These are phyloP conservation scores for Melanaphis sacchari DNA, from an alignment of 1,140 invertebrate genomes.

Conservation along the genomic window DNA sequence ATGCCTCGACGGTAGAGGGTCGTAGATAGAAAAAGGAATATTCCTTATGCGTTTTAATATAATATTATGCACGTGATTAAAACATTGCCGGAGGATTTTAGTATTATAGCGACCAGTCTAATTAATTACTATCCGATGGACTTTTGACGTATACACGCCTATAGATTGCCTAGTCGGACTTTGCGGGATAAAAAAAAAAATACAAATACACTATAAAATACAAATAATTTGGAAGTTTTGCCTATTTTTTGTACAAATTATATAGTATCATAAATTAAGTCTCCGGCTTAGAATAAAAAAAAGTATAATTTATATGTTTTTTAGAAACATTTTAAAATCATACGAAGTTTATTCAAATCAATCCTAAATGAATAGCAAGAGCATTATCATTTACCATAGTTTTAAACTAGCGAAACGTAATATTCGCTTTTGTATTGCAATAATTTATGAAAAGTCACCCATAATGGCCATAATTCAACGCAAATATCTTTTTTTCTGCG, in stretches of 20 bases:
- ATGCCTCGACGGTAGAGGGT: conserved; percentile 9
- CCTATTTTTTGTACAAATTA: not conserved
- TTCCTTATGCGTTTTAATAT: not conserved
- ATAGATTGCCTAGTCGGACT: not conserved
- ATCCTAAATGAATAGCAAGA: too few species aligned
- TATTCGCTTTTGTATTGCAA: not conserved
- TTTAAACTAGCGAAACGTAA: not conserved
- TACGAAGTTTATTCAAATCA: too few species aligned
- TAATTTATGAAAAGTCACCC: not conserved
- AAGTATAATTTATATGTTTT: too few species aligned
- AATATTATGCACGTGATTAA: not conserved
- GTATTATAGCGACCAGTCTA: not conserved
- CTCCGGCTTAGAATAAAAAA: not conserved
- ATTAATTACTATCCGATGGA: not conserved
- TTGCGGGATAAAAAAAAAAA: not conserved
- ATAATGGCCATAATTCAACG: not conserved
- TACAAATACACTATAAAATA: not conserved
- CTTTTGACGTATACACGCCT: not conserved
- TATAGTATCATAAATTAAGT: not conserved
- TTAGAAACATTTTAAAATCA: too few species aligned
- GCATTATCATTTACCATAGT: too few species aligned
- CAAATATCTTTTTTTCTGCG: not conserved
- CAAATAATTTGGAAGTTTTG: not conserved
- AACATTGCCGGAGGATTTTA: not conserved
- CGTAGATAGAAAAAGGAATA: not conserved